A percentile compares a stretch with the other conserved stretches of the same genome.
phyloP scores from a whole-genome alignment of 2,113 vertebrate genomes.

The Tachysurus fulvidraco region DNA sequence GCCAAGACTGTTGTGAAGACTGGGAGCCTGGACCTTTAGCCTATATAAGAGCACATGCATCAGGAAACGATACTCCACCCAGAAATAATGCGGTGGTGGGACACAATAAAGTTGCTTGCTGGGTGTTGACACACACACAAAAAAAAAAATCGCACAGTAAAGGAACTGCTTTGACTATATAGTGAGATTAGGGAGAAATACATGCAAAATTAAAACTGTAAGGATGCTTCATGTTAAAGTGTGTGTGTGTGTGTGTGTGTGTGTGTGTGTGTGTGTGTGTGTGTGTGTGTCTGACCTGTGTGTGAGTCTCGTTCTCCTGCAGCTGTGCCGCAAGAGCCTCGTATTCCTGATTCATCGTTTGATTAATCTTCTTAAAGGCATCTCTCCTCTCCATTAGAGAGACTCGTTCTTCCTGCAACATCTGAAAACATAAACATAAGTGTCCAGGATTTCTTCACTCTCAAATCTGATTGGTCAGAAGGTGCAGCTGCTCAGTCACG shows the following conservation, averaged over 20 bases:
- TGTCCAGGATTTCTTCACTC: background rate
- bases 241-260: conserved; percentile 26
- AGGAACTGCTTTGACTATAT: background rate
- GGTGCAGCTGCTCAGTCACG: background rate
- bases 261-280: conserved; percentile 25
- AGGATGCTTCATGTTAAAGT: background rate
- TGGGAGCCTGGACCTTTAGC: conserved; percentile 33
- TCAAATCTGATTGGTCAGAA: background rate
- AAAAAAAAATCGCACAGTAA: background rate
- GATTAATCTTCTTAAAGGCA: conserved; percentile 80
- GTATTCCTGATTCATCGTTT: conserved; percentile 74
- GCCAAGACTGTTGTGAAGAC: conserved; percentile 36
- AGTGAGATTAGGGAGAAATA: background rate
- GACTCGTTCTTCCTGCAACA: conserved; percentile 81
- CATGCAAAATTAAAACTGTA: background rate
- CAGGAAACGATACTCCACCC: conserved; percentile 36
- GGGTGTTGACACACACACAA: background rate
- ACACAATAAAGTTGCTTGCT: conserved; percentile 1
- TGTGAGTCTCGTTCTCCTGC: conserved; percentile 90
- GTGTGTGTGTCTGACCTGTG: conserved; percentile 78
- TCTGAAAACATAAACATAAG: conserved; percentile 67
- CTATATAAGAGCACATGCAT: conserved; percentile 25
- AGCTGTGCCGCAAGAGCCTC: conserved; percentile 81
- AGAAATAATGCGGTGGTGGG: background rate
- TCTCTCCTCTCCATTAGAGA: conserved; percentile 72